These are phyloP conservation scores for Leptinotarsa rubiginosa DNA, from an alignment of 2,888 invertebrate genomes.

Conservation along the genomic window DNA sequence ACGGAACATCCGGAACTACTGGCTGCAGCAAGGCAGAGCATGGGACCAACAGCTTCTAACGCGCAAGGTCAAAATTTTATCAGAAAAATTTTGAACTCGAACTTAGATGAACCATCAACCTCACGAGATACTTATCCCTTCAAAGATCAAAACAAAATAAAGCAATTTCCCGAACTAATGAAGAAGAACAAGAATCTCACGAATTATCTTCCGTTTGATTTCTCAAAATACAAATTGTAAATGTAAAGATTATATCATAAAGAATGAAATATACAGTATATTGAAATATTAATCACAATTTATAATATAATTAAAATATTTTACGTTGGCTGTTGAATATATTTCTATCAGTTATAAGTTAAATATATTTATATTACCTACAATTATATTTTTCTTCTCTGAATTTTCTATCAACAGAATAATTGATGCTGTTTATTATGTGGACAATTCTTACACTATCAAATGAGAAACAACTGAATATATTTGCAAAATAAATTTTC, in stretches of 20 bases:
- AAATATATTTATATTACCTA: slow-evolving; percentile 19
- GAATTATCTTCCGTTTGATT: slow-evolving; percentile 49
- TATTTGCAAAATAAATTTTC: too few species aligned
- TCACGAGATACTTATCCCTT: slow-evolving; percentile 65
- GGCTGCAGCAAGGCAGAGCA: slow-evolving; percentile 49
- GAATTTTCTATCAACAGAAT: neutral
- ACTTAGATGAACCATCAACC: slow-evolving; percentile 67
- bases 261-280: slow-evolving; percentile 7
- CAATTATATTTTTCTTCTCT: neutral
- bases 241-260: slow-evolving; percentile 29
- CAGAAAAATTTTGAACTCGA: slow-evolving; percentile 69
- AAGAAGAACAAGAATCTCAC: slow-evolving; percentile 61
- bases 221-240: slow-evolving; percentile 55
- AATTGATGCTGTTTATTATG: too few species aligned
- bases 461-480: too few species aligned
- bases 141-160: slow-evolving; percentile 67
- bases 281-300: slow-evolving; percentile 7
- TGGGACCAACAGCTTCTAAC: slow-evolving; percentile 47
- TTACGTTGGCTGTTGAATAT: slow-evolving; percentile 12
- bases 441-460: too few species aligned
- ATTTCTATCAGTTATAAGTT: slow-evolving; percentile 10
- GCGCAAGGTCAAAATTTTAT: slow-evolving; percentile 63
- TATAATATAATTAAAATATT: slow-evolving; percentile 20
- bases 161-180: slow-evolving; percentile 54
- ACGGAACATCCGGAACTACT: slow-evolving; percentile 79